Conservation (phyloP, 1,140 invertebrate genomes). For the Penaeus japonicus region DNA sequence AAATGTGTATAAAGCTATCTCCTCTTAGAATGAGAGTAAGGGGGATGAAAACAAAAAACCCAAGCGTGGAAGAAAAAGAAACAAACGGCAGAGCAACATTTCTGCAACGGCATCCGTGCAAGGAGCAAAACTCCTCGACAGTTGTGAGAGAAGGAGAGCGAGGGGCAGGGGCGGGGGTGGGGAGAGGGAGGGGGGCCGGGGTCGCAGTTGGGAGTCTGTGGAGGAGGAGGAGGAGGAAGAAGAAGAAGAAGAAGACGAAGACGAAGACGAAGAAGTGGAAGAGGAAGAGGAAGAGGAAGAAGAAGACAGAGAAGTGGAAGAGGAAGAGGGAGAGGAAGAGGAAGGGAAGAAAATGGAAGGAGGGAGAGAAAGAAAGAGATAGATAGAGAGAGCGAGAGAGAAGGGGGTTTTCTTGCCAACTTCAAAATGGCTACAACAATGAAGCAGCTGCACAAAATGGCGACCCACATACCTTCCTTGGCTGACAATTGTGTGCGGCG, state of each 20-base stretch:
- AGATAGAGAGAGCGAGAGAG: not conserved
- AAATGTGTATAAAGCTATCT: too few species aligned
- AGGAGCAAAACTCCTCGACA: not conserved
- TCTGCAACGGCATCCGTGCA: not conserved
- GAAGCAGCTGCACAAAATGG: constrained; percentile 26
- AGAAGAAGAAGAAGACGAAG: not conserved
- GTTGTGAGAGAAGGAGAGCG: not conserved
- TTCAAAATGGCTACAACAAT: constrained; percentile 29
- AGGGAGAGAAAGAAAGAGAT: not conserved
- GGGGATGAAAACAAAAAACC: not conserved
- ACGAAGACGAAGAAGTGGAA: not conserved
- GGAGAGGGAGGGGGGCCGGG: not conserved
- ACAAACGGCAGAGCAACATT: not conserved
- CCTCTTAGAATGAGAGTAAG: too few species aligned
- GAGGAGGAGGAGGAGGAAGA: not conserved
- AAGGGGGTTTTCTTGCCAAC: not conserved
- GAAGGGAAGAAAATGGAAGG: not conserved
- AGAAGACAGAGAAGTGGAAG: not conserved
- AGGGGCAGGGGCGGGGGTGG: not conserved
- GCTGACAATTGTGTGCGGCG: constrained; percentile 16
- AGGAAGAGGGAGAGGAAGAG: not conserved
- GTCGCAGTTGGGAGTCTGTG: not conserved
- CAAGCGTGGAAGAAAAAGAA: not conserved
- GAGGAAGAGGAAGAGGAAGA: not conserved
- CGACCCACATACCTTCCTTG: not conserved